Percentiles rank a stretch among this genome's conserved stretches.
These are phyloP conservation scores for Novumbra hubbsi DNA, from an alignment of 2,797 vertebrate species.

Conservation along the genomic window DNA sequence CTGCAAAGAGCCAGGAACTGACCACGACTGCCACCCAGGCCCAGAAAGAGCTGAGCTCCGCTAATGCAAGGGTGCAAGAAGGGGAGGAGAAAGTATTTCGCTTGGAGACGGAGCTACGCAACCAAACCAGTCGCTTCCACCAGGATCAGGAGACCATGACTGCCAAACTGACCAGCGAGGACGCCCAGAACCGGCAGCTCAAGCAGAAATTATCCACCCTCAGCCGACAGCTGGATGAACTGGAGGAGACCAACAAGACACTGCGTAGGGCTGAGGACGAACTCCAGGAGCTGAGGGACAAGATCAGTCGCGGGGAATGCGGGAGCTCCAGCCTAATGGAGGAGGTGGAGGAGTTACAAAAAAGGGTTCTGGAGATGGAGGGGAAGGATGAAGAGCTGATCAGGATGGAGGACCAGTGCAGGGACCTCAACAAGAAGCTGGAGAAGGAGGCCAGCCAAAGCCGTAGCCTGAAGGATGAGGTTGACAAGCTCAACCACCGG, in stretches of 20 bases:
- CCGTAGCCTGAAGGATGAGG: constrained; percentile 83
- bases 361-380: constrained; percentile 92
- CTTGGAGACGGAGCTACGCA: constrained; percentile 81
- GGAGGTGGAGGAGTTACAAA: constrained; percentile 90
- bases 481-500: constrained; percentile 90
- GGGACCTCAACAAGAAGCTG: constrained; percentile 89
- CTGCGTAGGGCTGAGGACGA: constrained; percentile 90
- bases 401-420: constrained; percentile 93
- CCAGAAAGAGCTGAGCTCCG: constrained; percentile 80
- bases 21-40: constrained; percentile 74
- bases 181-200: constrained; percentile 89
- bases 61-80: constrained; percentile 79
- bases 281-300: constrained; percentile 89
- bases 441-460: constrained; percentile 89
- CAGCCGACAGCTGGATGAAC: constrained; percentile 88
- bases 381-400: constrained; percentile 95
- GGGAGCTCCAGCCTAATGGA: constrained; percentile 84
- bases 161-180: constrained; percentile 89
- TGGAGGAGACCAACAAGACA: constrained; percentile 92
- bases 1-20: constrained; percentile 82
- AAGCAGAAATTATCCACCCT: constrained; percentile 86
- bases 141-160: constrained; percentile 87
- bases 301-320: constrained; percentile 86
- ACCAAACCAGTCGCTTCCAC: constrained; percentile 73
- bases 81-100: constrained; percentile 83